Percentiles rank a stretch among this genome's conserved stretches.
These are phyloP conservation scores for Baronia brevicornis DNA, from an alignment of 2,888 invertebrate species.

Conservation along the genomic window DNA sequence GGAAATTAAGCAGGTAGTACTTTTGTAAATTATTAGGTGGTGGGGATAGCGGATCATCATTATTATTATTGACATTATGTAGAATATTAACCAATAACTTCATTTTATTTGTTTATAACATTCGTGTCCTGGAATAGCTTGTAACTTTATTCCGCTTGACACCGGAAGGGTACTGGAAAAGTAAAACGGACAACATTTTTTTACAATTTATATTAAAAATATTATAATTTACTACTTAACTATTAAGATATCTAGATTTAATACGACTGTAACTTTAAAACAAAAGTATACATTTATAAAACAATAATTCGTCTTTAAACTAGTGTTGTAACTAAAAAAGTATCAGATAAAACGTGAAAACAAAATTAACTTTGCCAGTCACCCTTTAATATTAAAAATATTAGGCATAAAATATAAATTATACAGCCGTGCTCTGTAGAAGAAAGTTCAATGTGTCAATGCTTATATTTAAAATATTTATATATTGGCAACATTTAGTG, in stretches of 20 bases:
- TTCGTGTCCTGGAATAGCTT: slow-evolving; percentile 18
- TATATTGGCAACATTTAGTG: slow-evolving; percentile 25
- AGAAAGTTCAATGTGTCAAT: slow-evolving; percentile 26
- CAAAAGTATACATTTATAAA: too few relatives aligned
- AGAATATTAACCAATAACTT: slow-evolving; percentile 14
- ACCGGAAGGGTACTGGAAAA: slow-evolving; percentile 27
- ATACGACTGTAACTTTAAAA: too few relatives aligned
- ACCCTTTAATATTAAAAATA: slow-evolving; percentile 24
- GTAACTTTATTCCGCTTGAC: slow-evolving; percentile 14
- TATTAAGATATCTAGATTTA: too few relatives aligned
- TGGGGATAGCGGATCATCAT: slow-evolving; percentile 44
- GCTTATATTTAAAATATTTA: slow-evolving; percentile 20
- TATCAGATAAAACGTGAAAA: too few relatives aligned
- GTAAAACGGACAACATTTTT: slow-evolving; percentile 24
- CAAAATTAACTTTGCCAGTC: slow-evolving; percentile 40
- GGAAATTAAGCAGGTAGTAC: slow-evolving; percentile 67
- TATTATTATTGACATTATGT: slow-evolving; percentile 17
- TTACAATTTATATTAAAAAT: slow-evolving; percentile 23
- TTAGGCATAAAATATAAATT: slow-evolving; percentile 29
- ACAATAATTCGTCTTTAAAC: too few relatives aligned
- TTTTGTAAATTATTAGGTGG: slow-evolving; percentile 43
- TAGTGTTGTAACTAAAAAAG: too few relatives aligned
- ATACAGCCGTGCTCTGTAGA: slow-evolving; percentile 24
- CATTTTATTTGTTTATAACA: slow-evolving; percentile 13
- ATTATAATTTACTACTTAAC: slow-evolving; percentile 17